Base-by-base conservation (phyloP, 2,797 vertebrate species). In the Gallinago stenura region DNA sequence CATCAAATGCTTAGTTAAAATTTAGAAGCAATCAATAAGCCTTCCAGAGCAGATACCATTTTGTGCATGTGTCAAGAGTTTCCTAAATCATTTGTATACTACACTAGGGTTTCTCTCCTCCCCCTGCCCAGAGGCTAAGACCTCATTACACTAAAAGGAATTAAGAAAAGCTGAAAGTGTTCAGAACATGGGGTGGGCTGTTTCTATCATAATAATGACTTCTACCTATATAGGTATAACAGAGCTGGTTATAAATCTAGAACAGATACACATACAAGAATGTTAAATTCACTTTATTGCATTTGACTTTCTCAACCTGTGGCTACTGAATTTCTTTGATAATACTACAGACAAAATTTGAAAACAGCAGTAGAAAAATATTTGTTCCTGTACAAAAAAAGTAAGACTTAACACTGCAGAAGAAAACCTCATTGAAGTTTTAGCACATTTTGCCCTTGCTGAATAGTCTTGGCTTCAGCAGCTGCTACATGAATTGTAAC, bases 401-500 rank as follows among this genome's bases (percentile, higher is more conserved):
- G 96, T 96, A 97, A 95, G 97, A 96, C 89, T 90, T 96, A 97
- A 96, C 97, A 95, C 71, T 54, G 87, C 84, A 96, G 91, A 95
- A 96, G 94, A 94, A 98, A 96, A 95, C 69, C 83, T 96, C 96
- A 94, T 85, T 89, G 96, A 96, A 96, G 71, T 90, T 97, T 96
- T 94, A 97, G 93, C 97, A 96, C 97, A 97, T 94, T 97, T 96
- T 97, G 89, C 95, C 96, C 96, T 97, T 96, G 94, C 96, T 97
- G 97, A 97, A 93, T 90, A 92, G 84, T 85, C 54, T 60, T 93
- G 95, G 95, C 96, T 98, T 97, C 96, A 96, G 94, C 98, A 98
- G 97, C 97, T 98, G 97, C 96, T 98, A 91, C 69, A 78, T 97
- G 96, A 96, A 97, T 96, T 77, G 62, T 85, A 95, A 77, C 96